phyloP scores from a whole-genome alignment of 2,888 invertebrate species.

The Drosophila conformis region DNA sequence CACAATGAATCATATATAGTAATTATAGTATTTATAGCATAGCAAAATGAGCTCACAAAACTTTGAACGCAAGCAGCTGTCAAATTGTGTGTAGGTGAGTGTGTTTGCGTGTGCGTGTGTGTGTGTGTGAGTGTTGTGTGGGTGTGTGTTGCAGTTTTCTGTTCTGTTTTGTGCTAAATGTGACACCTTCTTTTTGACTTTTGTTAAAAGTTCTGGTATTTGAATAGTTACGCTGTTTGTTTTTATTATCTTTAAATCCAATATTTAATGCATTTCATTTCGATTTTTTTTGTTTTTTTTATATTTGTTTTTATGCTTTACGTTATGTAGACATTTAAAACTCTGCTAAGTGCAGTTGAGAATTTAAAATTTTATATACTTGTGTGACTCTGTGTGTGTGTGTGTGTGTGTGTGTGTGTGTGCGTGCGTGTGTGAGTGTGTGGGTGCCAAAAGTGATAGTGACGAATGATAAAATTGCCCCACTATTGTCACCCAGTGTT shows the following conservation, averaged over 20 bases:
- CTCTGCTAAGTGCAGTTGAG: slow-evolving; percentile 74
- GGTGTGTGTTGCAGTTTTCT: slow-evolving; percentile 12
- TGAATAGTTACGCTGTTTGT: slow-evolving; percentile 42
- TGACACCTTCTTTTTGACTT: slow-evolving; percentile 9
- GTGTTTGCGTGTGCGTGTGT: slow-evolving; percentile 6
- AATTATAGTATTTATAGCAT: slow-evolving; percentile 36
- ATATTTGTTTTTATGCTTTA: slow-evolving; percentile 35
- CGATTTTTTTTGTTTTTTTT: slow-evolving; percentile 4
- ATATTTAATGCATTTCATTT: slow-evolving; percentile 60
- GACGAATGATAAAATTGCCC: slow-evolving; percentile 3
- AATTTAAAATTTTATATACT: slow-evolving; percentile 65
- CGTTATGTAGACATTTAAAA: slow-evolving; percentile 73
- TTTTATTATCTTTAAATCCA: slow-evolving; percentile 61
- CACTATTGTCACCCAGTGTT: slow-evolving; percentile 9
- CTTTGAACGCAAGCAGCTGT: slow-evolving; percentile 43
- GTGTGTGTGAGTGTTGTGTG: slow-evolving; percentile 15
- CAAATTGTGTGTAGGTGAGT: slow-evolving; percentile 20
- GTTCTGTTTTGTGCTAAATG: slow-evolving; percentile 29
- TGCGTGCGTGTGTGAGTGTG: background rate
- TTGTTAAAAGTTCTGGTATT: slow-evolving; percentile 40
- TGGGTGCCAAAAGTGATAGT: slow-evolving; percentile 17
- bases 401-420: slow-evolving; percentile 5
- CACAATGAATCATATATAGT: slow-evolving; percentile 1
- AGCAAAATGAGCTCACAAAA: slow-evolving; percentile 34
- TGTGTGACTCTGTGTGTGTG: slow-evolving; percentile 15